These are phyloP conservation scores for Lophotriccus pileatus DNA, from an alignment of 2,797 vertebrate species.

Conservation along the genomic window DNA sequence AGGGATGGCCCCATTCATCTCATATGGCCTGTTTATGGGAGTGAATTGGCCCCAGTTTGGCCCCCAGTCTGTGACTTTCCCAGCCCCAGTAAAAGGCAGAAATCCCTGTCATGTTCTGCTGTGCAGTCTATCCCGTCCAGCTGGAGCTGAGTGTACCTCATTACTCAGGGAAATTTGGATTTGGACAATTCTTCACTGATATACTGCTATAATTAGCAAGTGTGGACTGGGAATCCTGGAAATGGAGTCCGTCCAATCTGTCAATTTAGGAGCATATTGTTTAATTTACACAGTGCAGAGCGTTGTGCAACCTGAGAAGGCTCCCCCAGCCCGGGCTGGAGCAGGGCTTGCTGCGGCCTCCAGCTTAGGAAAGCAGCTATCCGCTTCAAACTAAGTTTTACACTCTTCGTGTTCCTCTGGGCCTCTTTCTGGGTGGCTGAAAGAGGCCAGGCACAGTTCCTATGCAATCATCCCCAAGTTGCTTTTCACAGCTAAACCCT, in stretches of 20 bases:
- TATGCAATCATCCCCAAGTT: not conserved
- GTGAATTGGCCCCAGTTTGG: not conserved
- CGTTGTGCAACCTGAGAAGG: slow-evolving; percentile 36
- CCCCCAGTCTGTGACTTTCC: slow-evolving; percentile 25
- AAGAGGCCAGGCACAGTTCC: fast-evolving
- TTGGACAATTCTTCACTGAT: slow-evolving; percentile 49
- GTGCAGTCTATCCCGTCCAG: slow-evolving; percentile 27
- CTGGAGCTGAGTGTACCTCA: slow-evolving; percentile 60
- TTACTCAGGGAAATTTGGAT: slow-evolving; percentile 67
- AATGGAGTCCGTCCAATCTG: slow-evolving; percentile 48
- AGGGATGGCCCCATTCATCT: not conserved
- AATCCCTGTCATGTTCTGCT: slow-evolving; percentile 45
- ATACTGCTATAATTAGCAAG: slow-evolving; percentile 65
- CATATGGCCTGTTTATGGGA: not conserved
- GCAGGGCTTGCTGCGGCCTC: not conserved
- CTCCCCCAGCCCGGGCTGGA: not conserved
- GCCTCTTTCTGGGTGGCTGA: not conserved
- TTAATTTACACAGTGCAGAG: slow-evolving; percentile 23
- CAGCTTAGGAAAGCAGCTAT: not conserved
- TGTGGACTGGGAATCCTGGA: slow-evolving; percentile 56
- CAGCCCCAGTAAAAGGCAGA: slow-evolving; percentile 31
- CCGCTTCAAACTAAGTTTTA: not conserved
- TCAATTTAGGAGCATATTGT: slow-evolving; percentile 10
- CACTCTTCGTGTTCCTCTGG: not conserved
- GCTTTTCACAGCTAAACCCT: not conserved